phyloP scores from a whole-genome alignment of 2,888 invertebrate species.

The Lithophane semibrunnea region DNA sequence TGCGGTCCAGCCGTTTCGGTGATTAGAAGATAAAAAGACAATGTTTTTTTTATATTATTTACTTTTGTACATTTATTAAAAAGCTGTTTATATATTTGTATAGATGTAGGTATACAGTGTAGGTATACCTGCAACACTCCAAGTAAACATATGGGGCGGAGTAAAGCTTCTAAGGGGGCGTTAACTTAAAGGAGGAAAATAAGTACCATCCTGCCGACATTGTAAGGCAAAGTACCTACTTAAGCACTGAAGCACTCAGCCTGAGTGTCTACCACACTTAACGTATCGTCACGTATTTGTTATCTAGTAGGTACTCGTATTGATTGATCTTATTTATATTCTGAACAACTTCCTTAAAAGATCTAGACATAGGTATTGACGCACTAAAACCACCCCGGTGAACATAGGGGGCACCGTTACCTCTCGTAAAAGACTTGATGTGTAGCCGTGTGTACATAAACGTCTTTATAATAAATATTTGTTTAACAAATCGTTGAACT shows the following conservation, averaged over 20 bases:
- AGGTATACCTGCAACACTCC: too few species aligned
- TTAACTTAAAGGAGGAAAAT: neutral
- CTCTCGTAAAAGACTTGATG: too few species aligned
- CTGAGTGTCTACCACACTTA: conserved; percentile 5
- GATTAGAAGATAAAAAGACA: too few species aligned
- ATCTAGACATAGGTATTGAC: neutral
- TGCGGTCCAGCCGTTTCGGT: too few species aligned
- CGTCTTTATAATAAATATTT: too few species aligned
- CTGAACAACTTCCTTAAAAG: conserved; percentile 10
- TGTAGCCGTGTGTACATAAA: too few species aligned
- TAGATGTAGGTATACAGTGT: neutral
- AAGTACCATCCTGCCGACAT: neutral
- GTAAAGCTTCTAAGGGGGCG: neutral
- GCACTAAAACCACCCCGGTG: too few species aligned
- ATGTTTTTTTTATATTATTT: too few species aligned
- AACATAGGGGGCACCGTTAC: too few species aligned
- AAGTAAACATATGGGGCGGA: neutral
- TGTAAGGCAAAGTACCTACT: conserved; percentile 17
- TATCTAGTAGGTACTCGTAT: conserved; percentile 11
- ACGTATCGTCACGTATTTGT: conserved; percentile 33
- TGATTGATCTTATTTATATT: neutral
- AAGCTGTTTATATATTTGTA: too few species aligned
- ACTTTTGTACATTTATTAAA: too few species aligned
- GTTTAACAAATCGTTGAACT: too few species aligned
- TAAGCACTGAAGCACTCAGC: neutral